phyloP scores from a whole-genome alignment of 1,140 invertebrate genomes.

The Bombus turneri region DNA sequence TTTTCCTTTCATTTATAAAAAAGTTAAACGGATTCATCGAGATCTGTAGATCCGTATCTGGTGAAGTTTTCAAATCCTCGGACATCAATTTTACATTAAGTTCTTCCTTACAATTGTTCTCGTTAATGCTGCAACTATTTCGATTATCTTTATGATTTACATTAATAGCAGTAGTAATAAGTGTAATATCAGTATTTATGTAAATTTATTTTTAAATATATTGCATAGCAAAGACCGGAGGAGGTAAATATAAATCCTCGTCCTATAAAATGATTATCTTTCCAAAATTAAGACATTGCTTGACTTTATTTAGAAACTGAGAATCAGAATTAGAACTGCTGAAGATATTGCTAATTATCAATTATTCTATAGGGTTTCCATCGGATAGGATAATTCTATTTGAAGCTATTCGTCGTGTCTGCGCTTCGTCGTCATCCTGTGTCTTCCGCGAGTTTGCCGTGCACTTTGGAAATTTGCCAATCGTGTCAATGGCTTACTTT shows the following conservation, averaged over 20 bases:
- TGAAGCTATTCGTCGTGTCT: neutral
- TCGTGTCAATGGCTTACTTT: slow-evolving; percentile 31
- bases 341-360: neutral
- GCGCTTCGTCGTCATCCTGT: neutral
- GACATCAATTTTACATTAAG: neutral
- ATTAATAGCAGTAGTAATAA: too few relatives aligned
- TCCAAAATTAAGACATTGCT: neutral
- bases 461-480: slow-evolving; percentile 19
- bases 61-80: too few relatives aligned
- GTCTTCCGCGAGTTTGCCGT: neutral
- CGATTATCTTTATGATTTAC: too few relatives aligned
- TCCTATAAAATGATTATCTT: neutral
- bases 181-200: too few relatives aligned
- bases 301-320: neutral
- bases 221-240: too few relatives aligned
- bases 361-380: neutral
- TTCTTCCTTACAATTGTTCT: too few relatives aligned
- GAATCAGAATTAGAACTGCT: too few relatives aligned
- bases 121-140: too few relatives aligned
- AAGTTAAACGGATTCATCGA: neutral
- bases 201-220: too few relatives aligned
- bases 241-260: too few relatives aligned
- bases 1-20: neutral
- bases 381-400: too few relatives aligned
- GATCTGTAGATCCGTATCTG: neutral